Evolutionary conservation across 2,797 vertebrate species (phyloP).

Genomic region (Pyrocephalus nanus): DNA sequence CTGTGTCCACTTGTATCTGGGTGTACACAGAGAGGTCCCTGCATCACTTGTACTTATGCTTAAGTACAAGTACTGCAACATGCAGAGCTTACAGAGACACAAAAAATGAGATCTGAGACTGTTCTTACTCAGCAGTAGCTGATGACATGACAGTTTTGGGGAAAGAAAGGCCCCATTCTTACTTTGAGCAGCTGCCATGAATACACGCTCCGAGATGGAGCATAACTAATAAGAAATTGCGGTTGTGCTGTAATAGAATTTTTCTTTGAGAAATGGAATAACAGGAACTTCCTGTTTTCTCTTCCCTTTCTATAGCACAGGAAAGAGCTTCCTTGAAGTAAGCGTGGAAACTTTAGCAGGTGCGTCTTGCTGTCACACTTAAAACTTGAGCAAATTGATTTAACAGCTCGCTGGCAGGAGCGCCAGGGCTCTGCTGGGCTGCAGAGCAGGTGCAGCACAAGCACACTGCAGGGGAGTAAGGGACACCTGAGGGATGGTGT

Average conservation of each 20-base stretch:
- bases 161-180: not conserved
- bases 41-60: not conserved
- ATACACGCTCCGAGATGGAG: not conserved
- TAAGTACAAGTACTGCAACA: not conserved
- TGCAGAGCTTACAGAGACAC: not conserved
- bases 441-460: not conserved
- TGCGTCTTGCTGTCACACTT: conserved; percentile 31
- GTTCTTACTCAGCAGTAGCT: not conserved
- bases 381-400: not conserved
- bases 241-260: not conserved
- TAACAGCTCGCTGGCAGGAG: not conserved
- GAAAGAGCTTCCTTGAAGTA: not conserved
- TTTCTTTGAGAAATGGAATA: not conserved
- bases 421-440: not conserved
- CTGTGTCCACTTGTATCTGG: not conserved
- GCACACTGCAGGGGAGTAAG: not conserved
- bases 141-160: not conserved
- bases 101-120: not conserved
- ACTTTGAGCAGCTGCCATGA: conserved; percentile 23
- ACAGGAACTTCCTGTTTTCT: not conserved
- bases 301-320: conserved; percentile 53
- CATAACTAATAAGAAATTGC: not conserved
- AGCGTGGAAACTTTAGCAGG: conserved; percentile 64
- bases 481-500: not conserved
- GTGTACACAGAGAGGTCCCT: not conserved